These are phyloP conservation scores for Ichneumoninae sp. DNA, from an alignment of 2,888 invertebrate species.

Conservation along the genomic window DNA sequence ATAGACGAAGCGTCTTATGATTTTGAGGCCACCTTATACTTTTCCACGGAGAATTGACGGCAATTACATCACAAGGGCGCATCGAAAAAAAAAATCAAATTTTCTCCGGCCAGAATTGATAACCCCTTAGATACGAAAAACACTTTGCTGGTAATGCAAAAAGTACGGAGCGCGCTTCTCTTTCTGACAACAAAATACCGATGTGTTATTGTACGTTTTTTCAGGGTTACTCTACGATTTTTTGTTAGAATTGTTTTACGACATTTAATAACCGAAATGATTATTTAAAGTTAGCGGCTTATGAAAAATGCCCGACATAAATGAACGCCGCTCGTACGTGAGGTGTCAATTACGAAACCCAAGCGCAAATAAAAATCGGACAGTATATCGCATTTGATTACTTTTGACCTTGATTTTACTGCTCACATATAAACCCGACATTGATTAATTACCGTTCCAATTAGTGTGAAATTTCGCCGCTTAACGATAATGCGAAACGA, in stretches of 20 bases:
- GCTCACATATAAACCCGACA: background rate
- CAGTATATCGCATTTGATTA: background rate
- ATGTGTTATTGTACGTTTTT: too few relatives aligned
- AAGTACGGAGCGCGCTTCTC: background rate
- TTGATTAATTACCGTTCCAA: background rate
- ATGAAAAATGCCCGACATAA: background rate
- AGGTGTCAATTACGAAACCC: background rate
- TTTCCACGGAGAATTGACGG: background rate
- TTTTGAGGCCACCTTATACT: constrained; percentile 35
- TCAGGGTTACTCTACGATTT: background rate
- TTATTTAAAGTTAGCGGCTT: background rate
- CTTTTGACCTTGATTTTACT: background rate
- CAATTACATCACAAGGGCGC: background rate
- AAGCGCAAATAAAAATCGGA: background rate
- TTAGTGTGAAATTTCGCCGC: background rate
- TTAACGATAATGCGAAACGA: background rate
- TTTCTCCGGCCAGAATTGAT: background rate
- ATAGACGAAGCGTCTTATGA: constrained; percentile 44
- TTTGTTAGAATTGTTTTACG: background rate
- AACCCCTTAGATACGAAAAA: too few relatives aligned
- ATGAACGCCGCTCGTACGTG: too few relatives aligned
- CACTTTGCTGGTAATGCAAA: background rate
- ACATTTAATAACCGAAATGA: background rate
- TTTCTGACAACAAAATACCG: background rate
- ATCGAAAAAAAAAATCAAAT: background rate